Evolutionary conservation across 1,140 invertebrate genomes (phyloP), one percentile per base, ranked within the genome.

Genomic region (Geopemphigus sp.): DNA sequence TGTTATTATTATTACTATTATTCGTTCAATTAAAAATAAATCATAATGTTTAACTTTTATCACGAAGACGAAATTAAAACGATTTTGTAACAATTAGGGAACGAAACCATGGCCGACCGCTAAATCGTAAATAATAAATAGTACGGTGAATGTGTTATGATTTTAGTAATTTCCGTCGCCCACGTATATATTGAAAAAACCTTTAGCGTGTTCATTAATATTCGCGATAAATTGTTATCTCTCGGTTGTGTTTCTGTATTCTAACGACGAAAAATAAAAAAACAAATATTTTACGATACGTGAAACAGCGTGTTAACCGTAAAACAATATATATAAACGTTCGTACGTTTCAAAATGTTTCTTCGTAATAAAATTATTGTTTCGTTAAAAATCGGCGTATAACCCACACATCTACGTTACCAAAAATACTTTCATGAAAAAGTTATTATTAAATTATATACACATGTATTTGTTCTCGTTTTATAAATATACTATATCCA

Each of bases 141-240:
- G 39, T 4, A n/a, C 1, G 12, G 12, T 39, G 64, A 10, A 47
- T 5, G 64, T 68, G 8, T 39, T 39, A 68, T 47, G 19, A 47
- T 68, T 68, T 68, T 24, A 3, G n/a, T 12, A 68, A 68, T 47
- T 68, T 24, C 47, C 32, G 19, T 6, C 19, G 39, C 39, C 22
- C 64, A 68, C n/a, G 14, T 45, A 47, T 24, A 32, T 12, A 6
- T 68, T 19, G 4, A 8, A n/a, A 66, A 68, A 68, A 0, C 64
- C n/a, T 68, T 68, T 47, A 47, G 6, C 22, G n/a, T 68, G 12
- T 68, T 68, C 5, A 68, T 68, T 68, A 45, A 68, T 68, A 24
- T 68, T 14, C 64, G 24, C 12, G 14, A n/a, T 45, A 15, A 66
- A 22, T 68, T 6, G 45, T 63, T 63, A 63, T 19, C 19, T 32